Base-by-base conservation (phyloP, 1,140 invertebrate species). In the Nephila pilipes region DNA sequence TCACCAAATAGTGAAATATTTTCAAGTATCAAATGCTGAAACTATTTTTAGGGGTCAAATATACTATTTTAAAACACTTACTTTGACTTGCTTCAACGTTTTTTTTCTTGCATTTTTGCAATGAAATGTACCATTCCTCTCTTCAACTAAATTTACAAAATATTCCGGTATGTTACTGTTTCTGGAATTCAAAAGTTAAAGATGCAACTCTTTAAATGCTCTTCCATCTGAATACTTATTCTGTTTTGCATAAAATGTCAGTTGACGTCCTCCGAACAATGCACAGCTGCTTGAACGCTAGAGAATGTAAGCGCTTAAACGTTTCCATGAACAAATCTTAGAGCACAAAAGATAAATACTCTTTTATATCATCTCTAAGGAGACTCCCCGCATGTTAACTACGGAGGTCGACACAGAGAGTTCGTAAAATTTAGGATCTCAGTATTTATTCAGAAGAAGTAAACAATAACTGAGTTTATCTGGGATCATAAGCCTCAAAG, bases 191-290 rank as follows among this genome's bases (percentile, higher is more conserved):
- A 29, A 63, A 63, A 29, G 83, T 63, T 60, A 32, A 54, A 85
- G 83, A 60, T 58, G 83, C 83, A 32, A 29, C 4, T 16, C 36
- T 83, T 83, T 55, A 83, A 83, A 83, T 83, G 38, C 54, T 54
- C n/a, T 54, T 20, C n/a, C n/a, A 83, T 54, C 22, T 55, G 25
- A 85, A 60, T 25, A 83, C 55, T 2, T 63, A 29, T 85, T 85
- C 83, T 85, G 57, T 85, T 85, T 85, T 85, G 83, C 83, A 85
- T 85, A 85, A 85, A 85, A 60, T 60, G 83, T 60, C 25, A 32
- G 55, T 85, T 85, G 54, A 25, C 16, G 54, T 83, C 25, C 38
- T 20, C 22, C n/a, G 25, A 69, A 69, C 25, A 69, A 69, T 69
- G 38, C 29, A 22, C 38, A 83, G 80, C 54, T 54, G 80, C 80